phyloP scores from a whole-genome alignment of 2,113 vertebrate genomes.

The Oxyruncus cristatus region DNA sequence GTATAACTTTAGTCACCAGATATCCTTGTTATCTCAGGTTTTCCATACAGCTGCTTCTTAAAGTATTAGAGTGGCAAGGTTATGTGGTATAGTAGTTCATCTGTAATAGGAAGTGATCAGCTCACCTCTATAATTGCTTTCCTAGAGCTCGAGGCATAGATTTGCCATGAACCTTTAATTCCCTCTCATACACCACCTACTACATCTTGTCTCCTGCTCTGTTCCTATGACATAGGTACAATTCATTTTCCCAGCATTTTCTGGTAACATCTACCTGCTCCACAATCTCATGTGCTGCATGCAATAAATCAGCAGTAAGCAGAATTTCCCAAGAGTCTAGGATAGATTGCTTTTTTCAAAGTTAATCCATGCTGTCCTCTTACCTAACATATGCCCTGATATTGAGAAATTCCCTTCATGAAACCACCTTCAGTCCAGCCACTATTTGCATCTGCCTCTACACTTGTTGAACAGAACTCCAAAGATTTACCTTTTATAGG shows the following conservation, averaged over 20 bases:
- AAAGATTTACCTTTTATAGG: not conserved
- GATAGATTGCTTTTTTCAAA: not conserved
- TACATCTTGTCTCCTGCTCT: not conserved
- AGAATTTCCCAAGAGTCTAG: not conserved
- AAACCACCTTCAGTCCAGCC: not conserved
- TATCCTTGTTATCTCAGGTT: constrained; percentile 20
- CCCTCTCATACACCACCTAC: not conserved
- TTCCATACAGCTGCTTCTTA: constrained; percentile 13
- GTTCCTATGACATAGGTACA: not conserved
- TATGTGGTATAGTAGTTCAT: not conserved
- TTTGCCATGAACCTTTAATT: constrained; percentile 48
- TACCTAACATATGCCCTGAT: not conserved
- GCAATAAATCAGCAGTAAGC: constrained; percentile 3
- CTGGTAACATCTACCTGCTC: not conserved
- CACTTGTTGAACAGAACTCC: not conserved
- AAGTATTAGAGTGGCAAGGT: constrained; percentile 18
- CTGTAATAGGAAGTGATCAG: constrained; percentile 23
- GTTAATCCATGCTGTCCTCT: not conserved
- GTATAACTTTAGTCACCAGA: not conserved
- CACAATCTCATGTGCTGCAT: not conserved
- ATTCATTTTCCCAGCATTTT: not conserved
- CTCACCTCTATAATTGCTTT: constrained; percentile 52
- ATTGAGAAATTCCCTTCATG: not conserved
- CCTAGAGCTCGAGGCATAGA: constrained; percentile 30
- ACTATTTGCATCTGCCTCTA: not conserved